Conservation (phyloP, 2,888 invertebrate genomes). For the Galeopsomyia nigrocyanea region DNA sequence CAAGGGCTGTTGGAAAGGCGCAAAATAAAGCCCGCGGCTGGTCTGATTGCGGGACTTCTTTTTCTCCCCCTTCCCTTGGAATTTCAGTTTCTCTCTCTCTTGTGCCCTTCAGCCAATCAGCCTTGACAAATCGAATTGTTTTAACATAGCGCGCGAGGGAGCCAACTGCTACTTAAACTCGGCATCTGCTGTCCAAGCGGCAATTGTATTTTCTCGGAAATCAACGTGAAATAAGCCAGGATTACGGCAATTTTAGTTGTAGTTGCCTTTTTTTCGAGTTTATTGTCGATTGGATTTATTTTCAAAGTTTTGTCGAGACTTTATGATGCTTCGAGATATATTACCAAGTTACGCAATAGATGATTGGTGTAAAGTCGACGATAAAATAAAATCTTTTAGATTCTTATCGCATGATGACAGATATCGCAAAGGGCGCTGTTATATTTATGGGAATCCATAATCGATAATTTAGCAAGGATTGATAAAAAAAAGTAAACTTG, state of each 20-base stretch:
- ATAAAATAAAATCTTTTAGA: no score
- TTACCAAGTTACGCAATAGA: no score
- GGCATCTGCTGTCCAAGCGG: constrained; percentile 58
- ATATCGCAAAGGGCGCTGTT: no score
- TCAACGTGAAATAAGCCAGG: constrained; percentile 10
- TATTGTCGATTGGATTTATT: background rate
- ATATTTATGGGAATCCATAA: no score
- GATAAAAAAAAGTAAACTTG: no score
- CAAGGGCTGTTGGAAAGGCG: constrained; percentile 32
- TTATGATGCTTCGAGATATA: no score
- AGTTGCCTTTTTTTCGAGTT: background rate
- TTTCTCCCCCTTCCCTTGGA: constrained; percentile 51
- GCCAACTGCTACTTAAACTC: constrained; percentile 67
- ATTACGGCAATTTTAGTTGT: background rate
- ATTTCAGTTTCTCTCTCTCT: constrained; percentile 46
- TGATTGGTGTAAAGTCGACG: no score
- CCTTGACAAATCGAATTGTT: constrained; percentile 66
- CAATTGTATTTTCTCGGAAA: background rate
- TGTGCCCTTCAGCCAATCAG: constrained; percentile 60
- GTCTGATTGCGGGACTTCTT: constrained; percentile 63
- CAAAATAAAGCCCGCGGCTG: constrained; percentile 60
- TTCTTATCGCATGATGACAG: no score
- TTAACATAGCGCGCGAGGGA: constrained; percentile 59
- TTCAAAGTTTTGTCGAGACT: no score
- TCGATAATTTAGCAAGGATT: no score